Conservation (phyloP, 2,113 vertebrate genomes). For the Lipotes vexillifer region DNA sequence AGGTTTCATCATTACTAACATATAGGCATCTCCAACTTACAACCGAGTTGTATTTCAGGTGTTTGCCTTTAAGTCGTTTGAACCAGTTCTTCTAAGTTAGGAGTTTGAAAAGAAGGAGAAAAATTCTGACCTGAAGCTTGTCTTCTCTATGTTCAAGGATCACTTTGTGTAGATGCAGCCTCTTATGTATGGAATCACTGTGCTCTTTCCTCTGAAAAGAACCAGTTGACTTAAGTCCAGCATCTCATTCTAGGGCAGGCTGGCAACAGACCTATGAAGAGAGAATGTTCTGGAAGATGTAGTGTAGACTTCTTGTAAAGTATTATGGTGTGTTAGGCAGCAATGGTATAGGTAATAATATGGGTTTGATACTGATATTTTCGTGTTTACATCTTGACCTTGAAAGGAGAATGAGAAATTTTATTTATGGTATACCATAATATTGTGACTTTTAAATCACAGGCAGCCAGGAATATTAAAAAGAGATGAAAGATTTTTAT, state of each 20-base stretch:
- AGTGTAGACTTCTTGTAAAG: not conserved
- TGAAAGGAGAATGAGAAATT: not conserved
- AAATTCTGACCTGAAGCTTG: not conserved
- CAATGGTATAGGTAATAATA: not conserved
- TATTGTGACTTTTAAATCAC: slow-evolving; percentile 3
- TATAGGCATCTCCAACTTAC: not conserved
- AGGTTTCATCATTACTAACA: not conserved
- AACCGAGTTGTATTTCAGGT: not conserved
- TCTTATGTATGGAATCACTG: not conserved
- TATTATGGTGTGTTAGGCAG: not conserved
- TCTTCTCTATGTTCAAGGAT: not conserved
- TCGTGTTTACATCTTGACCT: not conserved
- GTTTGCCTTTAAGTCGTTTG: not conserved
- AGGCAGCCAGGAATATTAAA: not conserved
- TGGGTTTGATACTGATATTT: not conserved
- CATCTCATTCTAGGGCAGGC: not conserved
- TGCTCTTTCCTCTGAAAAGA: not conserved
- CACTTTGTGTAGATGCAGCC: not conserved
- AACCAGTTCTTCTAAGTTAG: not conserved
- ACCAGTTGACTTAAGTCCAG: not conserved
- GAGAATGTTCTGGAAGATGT: not conserved
- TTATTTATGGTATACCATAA: not conserved
- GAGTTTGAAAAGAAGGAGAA: not conserved
- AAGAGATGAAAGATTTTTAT: slow-evolving; percentile 34
- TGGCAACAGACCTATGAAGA: not conserved